These are phyloP conservation scores for Pharmacophagus antenor DNA, from an alignment of 2,888 invertebrate species.

Conservation along the genomic window DNA sequence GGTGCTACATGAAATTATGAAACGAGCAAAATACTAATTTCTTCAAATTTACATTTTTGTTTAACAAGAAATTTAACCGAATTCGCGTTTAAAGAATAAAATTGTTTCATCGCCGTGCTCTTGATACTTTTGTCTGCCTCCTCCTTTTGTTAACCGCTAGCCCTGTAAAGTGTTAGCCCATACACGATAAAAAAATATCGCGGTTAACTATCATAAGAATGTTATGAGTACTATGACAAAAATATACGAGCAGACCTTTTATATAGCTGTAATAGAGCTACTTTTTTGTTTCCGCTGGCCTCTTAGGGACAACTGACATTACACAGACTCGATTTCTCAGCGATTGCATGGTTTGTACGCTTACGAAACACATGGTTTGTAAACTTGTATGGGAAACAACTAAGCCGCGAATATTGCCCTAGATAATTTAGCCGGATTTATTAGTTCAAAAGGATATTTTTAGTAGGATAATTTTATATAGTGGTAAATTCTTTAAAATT, in stretches of 20 bases:
- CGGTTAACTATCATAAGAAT: background rate
- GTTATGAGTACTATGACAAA: background rate
- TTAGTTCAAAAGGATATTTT: slow-evolving; percentile 24
- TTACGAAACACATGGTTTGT: slow-evolving; percentile 57
- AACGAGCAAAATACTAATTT: too few relatives aligned
- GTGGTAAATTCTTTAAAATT: background rate
- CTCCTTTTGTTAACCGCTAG: too few relatives aligned
- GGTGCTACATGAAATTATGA: too few relatives aligned
- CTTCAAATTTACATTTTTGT: too few relatives aligned
- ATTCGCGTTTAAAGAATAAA: background rate
- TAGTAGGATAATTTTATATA: background rate
- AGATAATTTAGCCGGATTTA: slow-evolving; percentile 48
- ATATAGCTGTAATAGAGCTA: slow-evolving; percentile 8
- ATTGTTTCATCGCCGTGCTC: too few relatives aligned
- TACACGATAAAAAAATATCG: too few relatives aligned
- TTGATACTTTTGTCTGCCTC: too few relatives aligned
- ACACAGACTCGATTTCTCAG: slow-evolving; percentile 62
- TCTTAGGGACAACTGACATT: slow-evolving; percentile 42
- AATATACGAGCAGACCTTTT: background rate
- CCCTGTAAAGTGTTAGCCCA: too few relatives aligned
- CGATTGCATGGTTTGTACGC: slow-evolving; percentile 41
- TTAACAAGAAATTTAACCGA: too few relatives aligned
- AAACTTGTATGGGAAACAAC: slow-evolving; percentile 60
- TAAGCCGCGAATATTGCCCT: slow-evolving; percentile 42
- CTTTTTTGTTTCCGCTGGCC: slow-evolving; percentile 23